Evolutionary conservation across 2,888 invertebrate genomes (phyloP), one percentile per base, ranked within the genome.

Genomic region (Meta bourneti): DNA sequence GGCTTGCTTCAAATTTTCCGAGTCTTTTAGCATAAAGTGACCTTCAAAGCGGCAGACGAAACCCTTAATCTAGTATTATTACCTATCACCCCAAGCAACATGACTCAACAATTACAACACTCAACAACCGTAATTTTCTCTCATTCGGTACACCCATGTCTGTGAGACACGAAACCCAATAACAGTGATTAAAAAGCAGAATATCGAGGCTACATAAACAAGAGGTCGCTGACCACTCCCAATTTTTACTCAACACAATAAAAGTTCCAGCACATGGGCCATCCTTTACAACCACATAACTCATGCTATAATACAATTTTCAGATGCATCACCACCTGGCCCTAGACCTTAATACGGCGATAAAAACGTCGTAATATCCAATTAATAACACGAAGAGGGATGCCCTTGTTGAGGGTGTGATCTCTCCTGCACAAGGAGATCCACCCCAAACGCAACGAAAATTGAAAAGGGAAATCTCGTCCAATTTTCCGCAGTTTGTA

Each of bases 261-360:
- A 61, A 61, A 61, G 5, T 9, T 5, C 61, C 61, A 61, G 6
- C 61, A 34, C 34, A 72, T 52, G 54, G n/a, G 51, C 7, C 51
- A 49, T 70, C 85, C 34, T 69, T 87, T 72, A 80, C 34, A 54
- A 48, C 87, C 85, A 61, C 79, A 79, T 87, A 72, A 79, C 71
- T 80, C 49, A 71, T 79, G 51, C n/a, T 54, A 20, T 19, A 71
- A 52, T 80, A 52, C 87, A 52, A 77, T 79, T 87, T 72, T 20
- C 34, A 52, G 52, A 48, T 8, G 19, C 34, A 19, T 72, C 71
- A n/a, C 20, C 79, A 72, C 72, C 48, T 52, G 49, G n/a, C 20
- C 71, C 69, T 13, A 9, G 72, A 34, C 16, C 71, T 51, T 72
- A 79, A 72, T 52, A 70, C 16, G 87, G 52, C 54, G 71, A 61